Evolutionary conservation across 64 coral and sea anemone genomes (phyloP).

Genomic region (Actinia equina): DNA sequence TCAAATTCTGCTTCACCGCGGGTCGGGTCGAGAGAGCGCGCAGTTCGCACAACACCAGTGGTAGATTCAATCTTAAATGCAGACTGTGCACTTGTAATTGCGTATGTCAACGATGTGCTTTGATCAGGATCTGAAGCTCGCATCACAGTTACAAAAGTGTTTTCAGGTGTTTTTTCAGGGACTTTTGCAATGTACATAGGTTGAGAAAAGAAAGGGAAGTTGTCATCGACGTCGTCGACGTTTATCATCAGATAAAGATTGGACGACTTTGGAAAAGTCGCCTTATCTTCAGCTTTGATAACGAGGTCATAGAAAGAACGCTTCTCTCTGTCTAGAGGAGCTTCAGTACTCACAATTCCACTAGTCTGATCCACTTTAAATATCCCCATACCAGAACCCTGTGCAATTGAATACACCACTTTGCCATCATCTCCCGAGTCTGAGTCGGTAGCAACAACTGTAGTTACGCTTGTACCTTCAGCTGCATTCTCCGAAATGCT

Average conservation of each 20-base stretch:
- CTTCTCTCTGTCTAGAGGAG: constrained; percentile 62
- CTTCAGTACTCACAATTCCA: constrained; percentile 36
- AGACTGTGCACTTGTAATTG: constrained; percentile 29
- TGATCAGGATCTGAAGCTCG: constrained; percentile 34
- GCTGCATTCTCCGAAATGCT: constrained; percentile 33
- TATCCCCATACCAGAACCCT: constrained; percentile 76
- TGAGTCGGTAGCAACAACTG: constrained; percentile 28
- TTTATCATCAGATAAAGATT: constrained; percentile 76
- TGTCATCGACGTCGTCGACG: constrained; percentile 52
- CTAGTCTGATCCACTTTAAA: constrained; percentile 60
- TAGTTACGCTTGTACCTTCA: constrained; percentile 25
- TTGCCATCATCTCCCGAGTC: constrained; percentile 56
- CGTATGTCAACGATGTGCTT: constrained; percentile 5
- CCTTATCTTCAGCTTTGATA: constrained; percentile 80
- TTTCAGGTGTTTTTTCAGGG: constrained; percentile 28
- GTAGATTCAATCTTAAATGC: constrained; percentile 27
- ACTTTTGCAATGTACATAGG: constrained; percentile 65
- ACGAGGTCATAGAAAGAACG: constrained; percentile 56
- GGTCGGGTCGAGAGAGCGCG: constrained; percentile 17
- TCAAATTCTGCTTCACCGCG: constrained; percentile 19
- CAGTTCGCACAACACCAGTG: constrained; percentile 35
- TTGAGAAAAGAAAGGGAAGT: constrained; percentile 67
- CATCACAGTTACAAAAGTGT: constrained; percentile 52
- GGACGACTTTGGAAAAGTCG: constrained; percentile 66
- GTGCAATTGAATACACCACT: constrained; percentile 58